Conservation (phyloP, 2,888 invertebrate species). For the Salticus scenicus region DNA sequence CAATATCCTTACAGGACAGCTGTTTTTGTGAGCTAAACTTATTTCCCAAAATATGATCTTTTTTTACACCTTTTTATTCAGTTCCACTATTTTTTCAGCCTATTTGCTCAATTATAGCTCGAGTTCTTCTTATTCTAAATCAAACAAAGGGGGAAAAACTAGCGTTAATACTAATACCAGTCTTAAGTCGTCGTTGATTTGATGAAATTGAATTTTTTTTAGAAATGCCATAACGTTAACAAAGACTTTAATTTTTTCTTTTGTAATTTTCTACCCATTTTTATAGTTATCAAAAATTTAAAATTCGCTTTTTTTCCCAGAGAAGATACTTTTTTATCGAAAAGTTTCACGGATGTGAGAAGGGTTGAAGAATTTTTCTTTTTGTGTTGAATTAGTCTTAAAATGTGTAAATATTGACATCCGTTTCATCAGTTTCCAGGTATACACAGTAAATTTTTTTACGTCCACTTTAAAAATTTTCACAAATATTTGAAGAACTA, state of each 20-base stretch:
- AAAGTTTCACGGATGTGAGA: not conserved
- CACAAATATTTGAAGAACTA: conserved; percentile 63
- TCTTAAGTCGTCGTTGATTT: conserved; percentile 3
- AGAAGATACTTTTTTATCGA: not conserved
- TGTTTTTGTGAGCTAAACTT: not conserved
- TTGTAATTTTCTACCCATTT: not conserved
- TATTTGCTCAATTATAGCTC: conserved; percentile 14
- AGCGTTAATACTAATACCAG: not conserved
- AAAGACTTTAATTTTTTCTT: not conserved
- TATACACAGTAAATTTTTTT: not conserved
- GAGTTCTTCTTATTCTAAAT: conserved; percentile 7
- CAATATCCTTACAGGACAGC: not conserved
- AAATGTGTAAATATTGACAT: conserved; percentile 51
- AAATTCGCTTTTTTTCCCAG: not conserved
- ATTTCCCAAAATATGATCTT: not conserved
- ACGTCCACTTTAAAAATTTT: conserved; percentile 37
- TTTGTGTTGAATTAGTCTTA: conserved; percentile 52
- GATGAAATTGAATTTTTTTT: conserved; percentile 6
- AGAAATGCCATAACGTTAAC: not conserved
- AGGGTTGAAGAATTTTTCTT: conserved; percentile 21
- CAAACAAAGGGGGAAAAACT: conserved; percentile 4
- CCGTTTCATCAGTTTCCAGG: not conserved
- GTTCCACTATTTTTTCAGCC: not conserved
- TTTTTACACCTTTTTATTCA: not conserved
- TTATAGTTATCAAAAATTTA: conserved; percentile 3